These are phyloP conservation scores for Alces alces DNA, from an alignment of 2,113 vertebrate species.

Conservation along the genomic window DNA sequence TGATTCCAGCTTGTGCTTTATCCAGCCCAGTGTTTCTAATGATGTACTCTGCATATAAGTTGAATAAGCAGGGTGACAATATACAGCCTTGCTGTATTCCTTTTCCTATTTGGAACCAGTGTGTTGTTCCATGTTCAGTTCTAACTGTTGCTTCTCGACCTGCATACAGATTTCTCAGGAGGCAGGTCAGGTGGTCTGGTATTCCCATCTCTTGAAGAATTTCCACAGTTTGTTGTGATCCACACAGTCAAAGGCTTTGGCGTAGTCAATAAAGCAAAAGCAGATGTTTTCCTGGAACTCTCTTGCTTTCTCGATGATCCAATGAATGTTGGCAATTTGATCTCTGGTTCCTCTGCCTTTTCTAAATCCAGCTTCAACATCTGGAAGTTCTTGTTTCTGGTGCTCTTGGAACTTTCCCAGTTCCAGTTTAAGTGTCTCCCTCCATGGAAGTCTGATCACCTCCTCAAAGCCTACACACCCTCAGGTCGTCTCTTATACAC, in stretches of 20 bases:
- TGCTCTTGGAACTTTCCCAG: neutral
- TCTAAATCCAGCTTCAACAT: neutral
- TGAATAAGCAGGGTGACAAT: neutral
- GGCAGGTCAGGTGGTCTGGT: neutral
- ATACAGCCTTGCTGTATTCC: neutral
- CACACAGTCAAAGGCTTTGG: neutral
- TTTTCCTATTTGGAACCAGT: neutral
- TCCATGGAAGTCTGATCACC: neutral
- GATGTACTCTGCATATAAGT: neutral
- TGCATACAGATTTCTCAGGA: neutral
- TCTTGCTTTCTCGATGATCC: neutral
- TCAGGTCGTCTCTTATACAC: too few relatives aligned
- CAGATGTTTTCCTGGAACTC: neutral
- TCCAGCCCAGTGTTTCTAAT: rapidly evolving
- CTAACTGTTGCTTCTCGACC: neutral
- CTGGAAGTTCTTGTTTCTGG: neutral
- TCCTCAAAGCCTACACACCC: neutral
- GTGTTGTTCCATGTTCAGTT: neutral
- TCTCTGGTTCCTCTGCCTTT: neutral
- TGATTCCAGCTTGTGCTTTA: neutral
- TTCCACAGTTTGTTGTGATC: neutral
- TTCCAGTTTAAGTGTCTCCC: neutral
- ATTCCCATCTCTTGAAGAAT: neutral
- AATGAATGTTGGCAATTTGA: neutral
- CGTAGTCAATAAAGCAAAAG: neutral